Evolutionary conservation across 2,888 invertebrate species (phyloP), one percentile per base, ranked within the genome.

Genomic region (Drosophila rellima): DNA sequence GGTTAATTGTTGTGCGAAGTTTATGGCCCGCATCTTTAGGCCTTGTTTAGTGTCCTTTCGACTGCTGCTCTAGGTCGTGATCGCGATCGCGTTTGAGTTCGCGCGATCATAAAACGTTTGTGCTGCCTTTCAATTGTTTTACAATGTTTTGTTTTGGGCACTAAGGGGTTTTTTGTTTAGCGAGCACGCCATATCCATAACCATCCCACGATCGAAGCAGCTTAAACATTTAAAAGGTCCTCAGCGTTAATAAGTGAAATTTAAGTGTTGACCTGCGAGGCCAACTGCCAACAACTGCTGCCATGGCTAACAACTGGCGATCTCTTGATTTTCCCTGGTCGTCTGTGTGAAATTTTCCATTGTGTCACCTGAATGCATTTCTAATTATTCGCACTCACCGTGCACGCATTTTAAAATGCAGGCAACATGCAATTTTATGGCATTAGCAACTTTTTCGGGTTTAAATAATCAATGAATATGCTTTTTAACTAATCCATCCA

Each of bases 81-180:
- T 47, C 44, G n/a, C 26, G 47, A 47, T 47, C 47, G 47, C 31
- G 47, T 47, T 31, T 31, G 31, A 47, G 51, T 54, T 61, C 55
- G 62, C 60, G 60, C 54, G 48, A 60, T 80, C 75, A 69, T 86
- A 86, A 86, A 86, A 84, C 64, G 74, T 75, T 78, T 74, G 75
- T 82, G 59, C 50, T 68, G 71, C 66, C 78, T 78, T 74, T 76
- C 80, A 76, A 80, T 78, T 78, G 77, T 74, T 86, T 84, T 71
- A 82, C 82, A 78, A 80, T 78, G 74, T 78, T 82, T 80, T 88
- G 74, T 70, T 69, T 69, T 59, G 78, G 72, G 73, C 70, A 82
- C 78, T 84, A 88, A 90, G 90, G 88, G 88, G 89, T 88, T 88
- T 88, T 85, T 89, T 89, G 85, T 85, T 89, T 85, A 59, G 50